phyloP scores from a whole-genome alignment of 2,113 vertebrate species.

The Trachemys scripta region DNA sequence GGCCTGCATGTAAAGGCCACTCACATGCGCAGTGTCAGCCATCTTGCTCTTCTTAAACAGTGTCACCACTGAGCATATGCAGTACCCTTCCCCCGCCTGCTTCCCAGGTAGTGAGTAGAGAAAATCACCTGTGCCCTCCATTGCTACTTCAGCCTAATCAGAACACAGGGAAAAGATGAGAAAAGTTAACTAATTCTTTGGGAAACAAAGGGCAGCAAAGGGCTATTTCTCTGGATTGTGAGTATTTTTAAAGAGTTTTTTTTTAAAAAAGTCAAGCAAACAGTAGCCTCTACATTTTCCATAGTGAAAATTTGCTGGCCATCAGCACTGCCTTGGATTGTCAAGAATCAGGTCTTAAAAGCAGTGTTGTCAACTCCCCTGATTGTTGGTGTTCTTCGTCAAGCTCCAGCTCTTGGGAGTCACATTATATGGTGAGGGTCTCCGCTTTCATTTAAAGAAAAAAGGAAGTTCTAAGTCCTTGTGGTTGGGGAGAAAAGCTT shows the following conservation, averaged over 20 bases:
- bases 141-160: not conserved
- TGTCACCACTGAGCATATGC: not conserved
- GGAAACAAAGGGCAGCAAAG: not conserved
- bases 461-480: not conserved
- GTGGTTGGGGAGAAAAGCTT: not conserved
- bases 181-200: not conserved
- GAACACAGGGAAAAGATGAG: not conserved
- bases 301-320: not conserved
- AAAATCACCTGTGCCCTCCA: not conserved
- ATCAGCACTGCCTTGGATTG: not conserved
- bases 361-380: not conserved
- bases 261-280: not conserved
- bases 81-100: not conserved
- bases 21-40: not conserved
- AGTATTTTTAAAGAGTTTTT: not conserved
- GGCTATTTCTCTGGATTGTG: not conserved
- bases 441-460: not conserved
- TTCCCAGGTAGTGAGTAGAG: not conserved
- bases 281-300: not conserved
- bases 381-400: not conserved
- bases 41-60: not conserved
- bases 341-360: not conserved
- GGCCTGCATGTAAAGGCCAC: not conserved
- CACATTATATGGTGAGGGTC: not conserved
- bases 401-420: not conserved